A percentile compares a stretch with the other conserved stretches of the same genome.
phyloP scores from a whole-genome alignment of 2,888 invertebrate species.

The Rhagophthalmus giganteus region DNA sequence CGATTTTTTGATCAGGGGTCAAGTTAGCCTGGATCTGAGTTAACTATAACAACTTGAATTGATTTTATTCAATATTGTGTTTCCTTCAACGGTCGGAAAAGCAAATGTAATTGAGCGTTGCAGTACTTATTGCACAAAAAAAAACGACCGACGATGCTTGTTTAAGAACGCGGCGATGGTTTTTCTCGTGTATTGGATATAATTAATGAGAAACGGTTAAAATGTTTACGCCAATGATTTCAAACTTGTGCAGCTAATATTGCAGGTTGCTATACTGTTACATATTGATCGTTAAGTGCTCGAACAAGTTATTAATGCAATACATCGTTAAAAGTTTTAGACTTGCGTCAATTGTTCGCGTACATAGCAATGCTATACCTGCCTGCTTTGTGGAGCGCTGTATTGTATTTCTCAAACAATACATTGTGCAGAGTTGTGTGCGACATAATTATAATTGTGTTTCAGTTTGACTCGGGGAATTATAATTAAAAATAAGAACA shows the following conservation, averaged over 20 bases:
- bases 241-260: constrained; percentile 24
- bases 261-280: constrained; percentile 44
- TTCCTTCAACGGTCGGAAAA: constrained; percentile 6
- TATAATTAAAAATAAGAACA: constrained; percentile 53
- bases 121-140: background rate
- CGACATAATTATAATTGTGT: constrained; percentile 55
- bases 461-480: constrained; percentile 52
- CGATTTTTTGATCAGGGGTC: constrained; percentile 48
- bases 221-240: constrained; percentile 27
- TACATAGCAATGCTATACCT: constrained; percentile 51
- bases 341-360: constrained; percentile 52
- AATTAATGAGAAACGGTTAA: too few relatives aligned
- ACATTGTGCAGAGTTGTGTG: constrained; percentile 53
- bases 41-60: constrained; percentile 36
- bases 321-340: constrained; percentile 57
- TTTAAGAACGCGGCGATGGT: background rate
- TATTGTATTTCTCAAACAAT: constrained; percentile 52
- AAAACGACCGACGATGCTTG: background rate
- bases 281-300: constrained; percentile 52
- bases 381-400: constrained; percentile 50
- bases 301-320: constrained; percentile 56
- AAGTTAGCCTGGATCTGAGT: constrained; percentile 43
- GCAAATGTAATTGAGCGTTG: constrained; percentile 15
- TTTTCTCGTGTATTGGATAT: too few relatives aligned
- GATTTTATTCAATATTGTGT: constrained; percentile 15